Percentiles rank a stretch among this genome's conserved stretches.
phyloP scores from a whole-genome alignment of 30 jellyfish, hydroid and myxozoan genomes.

The Aurelia sp. region DNA sequence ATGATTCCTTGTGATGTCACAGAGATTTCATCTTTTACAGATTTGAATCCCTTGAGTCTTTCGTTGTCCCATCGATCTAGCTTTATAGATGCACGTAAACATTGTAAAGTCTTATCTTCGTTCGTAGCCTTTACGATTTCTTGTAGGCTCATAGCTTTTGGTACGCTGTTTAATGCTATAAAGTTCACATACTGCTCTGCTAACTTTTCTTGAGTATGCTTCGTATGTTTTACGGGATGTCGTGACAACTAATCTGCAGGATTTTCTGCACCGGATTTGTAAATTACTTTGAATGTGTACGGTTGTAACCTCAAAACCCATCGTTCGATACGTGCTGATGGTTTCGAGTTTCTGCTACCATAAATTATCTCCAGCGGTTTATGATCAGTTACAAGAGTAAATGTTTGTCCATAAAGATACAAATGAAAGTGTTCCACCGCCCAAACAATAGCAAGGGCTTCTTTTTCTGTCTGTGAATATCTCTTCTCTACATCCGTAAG shows the following conservation, averaged over 20 bases:
- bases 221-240: not conserved
- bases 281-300: not conserved
- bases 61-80: not conserved
- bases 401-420: not conserved
- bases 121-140: constrained; percentile 2
- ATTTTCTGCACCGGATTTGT: not conserved
- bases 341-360: not conserved
- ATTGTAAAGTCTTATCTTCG: not conserved
- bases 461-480: too few relatives aligned
- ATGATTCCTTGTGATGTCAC: not conserved
- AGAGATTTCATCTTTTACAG: constrained; percentile 11
- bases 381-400: not conserved
- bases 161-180: not conserved
- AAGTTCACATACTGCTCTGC: constrained; percentile 5
- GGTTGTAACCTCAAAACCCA: not conserved
- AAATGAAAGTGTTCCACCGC: not conserved
- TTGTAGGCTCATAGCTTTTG: constrained; percentile 13
- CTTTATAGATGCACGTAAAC: constrained; percentile 22
- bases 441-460: too few relatives aligned
- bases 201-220: too few relatives aligned
- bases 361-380: not conserved
- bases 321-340: not conserved
- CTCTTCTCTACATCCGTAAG: too few relatives aligned
- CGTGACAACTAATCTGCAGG: not conserved
- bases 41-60: not conserved